Evolutionary conservation across 1,140 invertebrate species (phyloP), one percentile per base, ranked within the genome.

Genomic region (Zaprionus davidi): DNA sequence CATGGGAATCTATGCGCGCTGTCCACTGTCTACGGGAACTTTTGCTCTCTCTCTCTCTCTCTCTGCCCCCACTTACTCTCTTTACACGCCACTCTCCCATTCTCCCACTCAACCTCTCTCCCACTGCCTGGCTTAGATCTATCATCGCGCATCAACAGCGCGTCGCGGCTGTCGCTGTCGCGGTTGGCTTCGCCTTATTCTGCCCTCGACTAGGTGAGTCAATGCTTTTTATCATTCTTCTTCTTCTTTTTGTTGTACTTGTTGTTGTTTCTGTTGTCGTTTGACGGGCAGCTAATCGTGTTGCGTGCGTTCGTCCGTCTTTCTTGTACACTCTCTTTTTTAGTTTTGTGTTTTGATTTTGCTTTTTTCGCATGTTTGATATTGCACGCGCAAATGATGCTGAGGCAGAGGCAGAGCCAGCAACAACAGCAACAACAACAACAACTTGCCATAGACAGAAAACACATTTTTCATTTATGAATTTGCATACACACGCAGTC

Each of bases 401-500:
- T 70, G 41, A 34, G 51, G 59, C 49, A 76, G 56, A 28, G 63
- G 65, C 53, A 70, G 71, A 60, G 65, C 31, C 56, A 65, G 70
- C 72, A 74, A 66, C 75, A 74, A 74, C 26, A 28, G 5, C 22
- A 22, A 22, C 28, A 28, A 7, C 63, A 79, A 60, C 59, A 70
- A 75, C 67, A 53, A 58, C 66, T 68, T 63, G 38, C 49, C 51
- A 71, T 71, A 71, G 74, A 76, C 62, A 76, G 53, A 71, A 66
- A 76, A 76, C 74, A 71, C 62, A 75, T 85, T 76, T 81, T 74
- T 63, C 79, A 76, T 87, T 78, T 81, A 88, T 87, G 81, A 87
- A 87, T 87, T 87, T 87, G 84, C 83, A 87, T 87, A 87, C 84
- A 88, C 84, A 88, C 81, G 84, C 78, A 70, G 74, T 71, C 81